phyloP scores from a whole-genome alignment of 2,888 invertebrate species.

The Acanthosepion pharaonis region DNA sequence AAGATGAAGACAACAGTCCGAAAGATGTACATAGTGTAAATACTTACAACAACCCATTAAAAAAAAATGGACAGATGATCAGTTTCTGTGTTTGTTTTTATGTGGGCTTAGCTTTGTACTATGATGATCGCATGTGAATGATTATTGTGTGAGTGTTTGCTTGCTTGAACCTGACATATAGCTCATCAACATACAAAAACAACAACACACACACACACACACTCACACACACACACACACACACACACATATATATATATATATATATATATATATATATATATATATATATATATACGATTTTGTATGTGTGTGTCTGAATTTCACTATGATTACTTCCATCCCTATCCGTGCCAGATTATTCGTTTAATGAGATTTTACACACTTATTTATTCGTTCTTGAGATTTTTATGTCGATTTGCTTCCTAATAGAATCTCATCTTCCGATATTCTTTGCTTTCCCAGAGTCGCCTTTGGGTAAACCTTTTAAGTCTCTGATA shows the following conservation, averaged over 20 bases:
- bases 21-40: too few relatives aligned
- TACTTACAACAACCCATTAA: too few relatives aligned
- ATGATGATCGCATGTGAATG: too few relatives aligned
- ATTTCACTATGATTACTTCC: background rate
- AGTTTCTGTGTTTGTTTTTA: too few relatives aligned
- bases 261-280: background rate
- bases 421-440: background rate
- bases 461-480: background rate
- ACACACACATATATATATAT: background rate
- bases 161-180: too few relatives aligned
- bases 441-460: background rate
- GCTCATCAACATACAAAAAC: background rate
- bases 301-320: too few relatives aligned
- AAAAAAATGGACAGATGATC: too few relatives aligned
- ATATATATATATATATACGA: background rate
- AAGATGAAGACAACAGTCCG: too few relatives aligned
- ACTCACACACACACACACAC: background rate
- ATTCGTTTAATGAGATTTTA: constrained; percentile 2
- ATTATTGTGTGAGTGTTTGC: too few relatives aligned
- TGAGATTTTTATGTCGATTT: background rate
- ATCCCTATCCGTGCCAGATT: background rate
- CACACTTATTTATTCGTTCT: constrained; percentile 20
- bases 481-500: constrained; percentile 22
- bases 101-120: too few relatives aligned
- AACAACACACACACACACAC: background rate